Conservation (phyloP, 2,797 vertebrate genomes). For the Pseudomugil gertrudae region DNA sequence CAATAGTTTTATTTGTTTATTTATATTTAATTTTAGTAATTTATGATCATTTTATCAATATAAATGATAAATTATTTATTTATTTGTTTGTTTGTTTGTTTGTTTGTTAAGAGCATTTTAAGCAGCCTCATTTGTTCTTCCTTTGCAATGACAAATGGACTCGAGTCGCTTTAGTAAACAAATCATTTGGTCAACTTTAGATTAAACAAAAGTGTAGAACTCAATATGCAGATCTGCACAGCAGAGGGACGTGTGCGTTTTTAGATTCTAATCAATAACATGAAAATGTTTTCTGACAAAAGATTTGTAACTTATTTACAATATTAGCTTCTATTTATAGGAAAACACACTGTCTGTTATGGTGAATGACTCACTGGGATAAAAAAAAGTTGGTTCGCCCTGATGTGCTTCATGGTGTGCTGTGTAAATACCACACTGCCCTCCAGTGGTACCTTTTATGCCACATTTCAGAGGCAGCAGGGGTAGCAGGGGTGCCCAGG, state of each 20-base stretch:
- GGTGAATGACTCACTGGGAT: constrained; percentile 2
- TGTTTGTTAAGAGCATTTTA: no score
- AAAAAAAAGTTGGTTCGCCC: neutral
- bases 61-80: no score
- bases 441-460: constrained; percentile 58
- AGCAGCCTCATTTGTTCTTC: neutral
- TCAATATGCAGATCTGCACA: neutral
- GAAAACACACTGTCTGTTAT: neutral
- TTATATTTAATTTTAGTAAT: no score
- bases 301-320: neutral
- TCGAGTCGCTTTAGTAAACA: neutral
- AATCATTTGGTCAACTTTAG: constrained; percentile 9
- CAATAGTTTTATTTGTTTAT: no score
- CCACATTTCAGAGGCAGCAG: neutral
- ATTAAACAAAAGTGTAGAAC: neutral
- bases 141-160: neutral
- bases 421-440: constrained; percentile 46
- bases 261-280: neutral
- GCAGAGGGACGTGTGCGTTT: neutral
- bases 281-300: neutral
- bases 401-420: neutral
- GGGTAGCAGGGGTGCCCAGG: no score
- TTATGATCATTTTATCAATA: no score
- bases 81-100: no score
- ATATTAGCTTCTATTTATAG: neutral